Percentiles rank a stretch among this genome's conserved stretches.
phyloP scores from a whole-genome alignment of 2,888 invertebrate genomes.

The Cremastobaeus sp. region DNA sequence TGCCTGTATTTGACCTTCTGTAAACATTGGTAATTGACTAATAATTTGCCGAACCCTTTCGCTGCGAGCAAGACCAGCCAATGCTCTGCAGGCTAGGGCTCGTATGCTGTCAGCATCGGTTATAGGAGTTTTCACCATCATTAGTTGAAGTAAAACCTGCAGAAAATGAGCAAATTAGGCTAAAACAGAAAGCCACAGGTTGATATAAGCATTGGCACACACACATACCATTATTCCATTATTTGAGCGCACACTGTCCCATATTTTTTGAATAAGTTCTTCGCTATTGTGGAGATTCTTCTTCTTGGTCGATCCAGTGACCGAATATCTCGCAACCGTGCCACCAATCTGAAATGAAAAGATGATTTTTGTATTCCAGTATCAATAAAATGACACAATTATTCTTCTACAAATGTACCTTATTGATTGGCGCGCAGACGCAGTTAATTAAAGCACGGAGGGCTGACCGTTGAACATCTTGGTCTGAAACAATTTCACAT shows the following conservation, averaged over 20 bases:
- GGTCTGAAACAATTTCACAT: constrained; percentile 92
- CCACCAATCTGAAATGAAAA: constrained; percentile 80
- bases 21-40: constrained; percentile 95
- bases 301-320: constrained; percentile 80
- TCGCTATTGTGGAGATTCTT: constrained; percentile 85
- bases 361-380: neutral
- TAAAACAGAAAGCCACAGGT: constrained; percentile 3
- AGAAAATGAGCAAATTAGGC: constrained; percentile 40
- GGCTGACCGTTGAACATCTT: constrained; percentile 95
- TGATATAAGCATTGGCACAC: no score
- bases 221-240: constrained; percentile 98
- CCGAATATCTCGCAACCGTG: constrained; percentile 79
- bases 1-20: constrained; percentile 93
- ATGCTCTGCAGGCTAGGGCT: constrained; percentile 93
- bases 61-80: constrained; percentile 95
- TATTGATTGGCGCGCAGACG: constrained; percentile 92
- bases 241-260: constrained; percentile 95
- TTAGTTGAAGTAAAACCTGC: constrained; percentile 89
- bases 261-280: constrained; percentile 93
- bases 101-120: constrained; percentile 98
- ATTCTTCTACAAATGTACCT: constrained; percentile 80
- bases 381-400: neutral
- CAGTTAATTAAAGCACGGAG: constrained; percentile 94
- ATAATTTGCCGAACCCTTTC: constrained; percentile 96
- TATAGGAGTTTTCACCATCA: constrained; percentile 95